Evolutionary conservation across 2,797 vertebrate species (phyloP), one percentile per base, ranked within the genome.

Genomic region (Simalia tracyae): DNA sequence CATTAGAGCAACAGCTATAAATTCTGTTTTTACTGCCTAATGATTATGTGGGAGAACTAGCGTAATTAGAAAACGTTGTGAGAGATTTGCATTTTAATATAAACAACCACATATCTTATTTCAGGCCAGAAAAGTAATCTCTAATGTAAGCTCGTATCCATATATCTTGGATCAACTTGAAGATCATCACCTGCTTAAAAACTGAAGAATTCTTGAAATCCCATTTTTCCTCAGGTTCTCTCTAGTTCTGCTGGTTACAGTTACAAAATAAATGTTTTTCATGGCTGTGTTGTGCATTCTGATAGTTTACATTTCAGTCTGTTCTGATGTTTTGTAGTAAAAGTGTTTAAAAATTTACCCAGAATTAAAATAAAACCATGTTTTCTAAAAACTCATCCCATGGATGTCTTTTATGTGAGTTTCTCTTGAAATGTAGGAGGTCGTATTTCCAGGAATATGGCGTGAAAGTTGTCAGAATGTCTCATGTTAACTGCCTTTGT

Each of bases 61-160:
- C 10, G 14, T 87, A 54, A 50, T 19, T 56, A 19, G 31, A 42
- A 88, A 92, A 36, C 11, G 24, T 63, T 64, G 3, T 50, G 17
- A 9, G 81, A 91, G 14, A 26, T 68, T 54, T 86, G 22, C 31
- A 87, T 50, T 72, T 42, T 63, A 54, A 10, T 84, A 24, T 64
- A 84, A 88, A 57, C 36, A 54, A 28, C 19, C 4, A 28, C 10
- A 15, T 63, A 17, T 92, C 72, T 90, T 31, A 90, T 92, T 92
- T 86, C n/a, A 92, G 91, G 36, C 17, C 56, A 26, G 57, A 90
- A 81, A 28, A 28, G 50, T 15, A 81, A 92, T 87, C 12, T 87
- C 14, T 36, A 72, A n/a, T 9, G 2, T n/a, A 28, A n/a, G 19
- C 46, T 61, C 54, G 2, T 68, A 76, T 24, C 57, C 10, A 28